These are phyloP conservation scores for Melieria omissa DNA, from an alignment of 2,888 invertebrate species.

Conservation along the genomic window DNA sequence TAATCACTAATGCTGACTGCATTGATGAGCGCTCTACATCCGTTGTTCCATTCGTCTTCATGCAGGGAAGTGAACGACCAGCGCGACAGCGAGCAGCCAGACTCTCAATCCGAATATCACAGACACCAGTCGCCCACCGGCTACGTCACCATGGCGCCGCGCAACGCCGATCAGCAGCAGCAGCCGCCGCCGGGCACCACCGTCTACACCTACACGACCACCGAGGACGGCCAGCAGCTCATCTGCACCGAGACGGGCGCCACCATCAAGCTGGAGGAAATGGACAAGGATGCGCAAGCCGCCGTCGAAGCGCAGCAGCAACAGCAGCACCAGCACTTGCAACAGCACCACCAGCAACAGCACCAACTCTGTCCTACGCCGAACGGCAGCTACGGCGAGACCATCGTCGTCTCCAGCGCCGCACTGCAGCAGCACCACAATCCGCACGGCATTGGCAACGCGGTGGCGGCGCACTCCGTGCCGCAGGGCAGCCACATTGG, in stretches of 20 bases:
- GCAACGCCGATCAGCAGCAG: constrained; percentile 56
- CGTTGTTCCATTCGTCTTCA: too few species aligned
- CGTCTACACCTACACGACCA: constrained; percentile 55
- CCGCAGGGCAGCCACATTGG: constrained; percentile 40
- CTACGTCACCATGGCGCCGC: constrained; percentile 62
- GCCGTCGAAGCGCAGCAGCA: constrained; percentile 48
- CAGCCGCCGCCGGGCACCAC: constrained; percentile 46
- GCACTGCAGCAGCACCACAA: constrained; percentile 42
- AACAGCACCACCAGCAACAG: constrained; percentile 47
- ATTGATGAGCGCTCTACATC: too few species aligned
- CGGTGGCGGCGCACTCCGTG: constrained; percentile 12
- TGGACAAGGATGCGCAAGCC: constrained; percentile 58
- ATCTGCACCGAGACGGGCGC: constrained; percentile 52
- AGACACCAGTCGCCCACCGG: constrained; percentile 57
- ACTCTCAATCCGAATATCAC: constrained; percentile 53
- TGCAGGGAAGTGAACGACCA: constrained; percentile 60
- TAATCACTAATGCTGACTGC: too few species aligned
- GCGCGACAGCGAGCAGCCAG: constrained; percentile 56
- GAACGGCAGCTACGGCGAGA: constrained; percentile 53
- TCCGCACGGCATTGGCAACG: constrained; percentile 39
- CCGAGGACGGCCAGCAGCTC: constrained; percentile 56
- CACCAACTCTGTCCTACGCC: constrained; percentile 59
- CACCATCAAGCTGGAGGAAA: constrained; percentile 62
- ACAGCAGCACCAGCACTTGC: constrained; percentile 47
- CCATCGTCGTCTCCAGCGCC: constrained; percentile 56